Evolutionary conservation across 2,797 vertebrate species (phyloP).

Genomic region (Megalops cyprinoides): DNA sequence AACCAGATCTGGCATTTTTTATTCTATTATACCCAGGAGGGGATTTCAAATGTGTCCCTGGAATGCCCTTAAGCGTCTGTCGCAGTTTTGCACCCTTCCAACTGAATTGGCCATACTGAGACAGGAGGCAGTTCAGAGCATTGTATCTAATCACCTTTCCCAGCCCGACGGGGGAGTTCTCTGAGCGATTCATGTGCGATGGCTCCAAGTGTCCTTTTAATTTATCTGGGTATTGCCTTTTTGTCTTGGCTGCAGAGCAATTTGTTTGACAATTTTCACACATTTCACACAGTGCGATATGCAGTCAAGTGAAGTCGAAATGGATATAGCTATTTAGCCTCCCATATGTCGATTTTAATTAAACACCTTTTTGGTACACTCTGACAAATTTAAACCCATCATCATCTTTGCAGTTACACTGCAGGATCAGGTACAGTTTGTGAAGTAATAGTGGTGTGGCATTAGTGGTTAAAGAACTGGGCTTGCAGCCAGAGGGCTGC

Average conservation of each 20-base stretch:
- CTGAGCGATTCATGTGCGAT: neutral
- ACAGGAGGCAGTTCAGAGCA: neutral
- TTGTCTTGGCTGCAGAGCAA: no score
- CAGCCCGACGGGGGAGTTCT: neutral
- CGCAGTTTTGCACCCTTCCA: neutral
- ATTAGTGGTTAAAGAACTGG: no score
- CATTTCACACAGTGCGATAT: neutral
- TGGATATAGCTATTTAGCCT: neutral
- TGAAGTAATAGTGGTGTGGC: no score
- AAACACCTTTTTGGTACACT: no score
- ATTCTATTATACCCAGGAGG: neutral
- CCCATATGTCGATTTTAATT: no score
- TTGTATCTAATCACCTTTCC: neutral
- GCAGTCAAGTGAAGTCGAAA: neutral
- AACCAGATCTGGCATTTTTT: neutral
- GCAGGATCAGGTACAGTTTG: no score
- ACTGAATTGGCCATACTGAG: neutral
- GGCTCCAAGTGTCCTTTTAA: neutral
- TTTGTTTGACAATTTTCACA: neutral
- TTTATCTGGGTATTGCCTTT: neutral
- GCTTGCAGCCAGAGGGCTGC: no score
- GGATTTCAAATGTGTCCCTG: neutral
- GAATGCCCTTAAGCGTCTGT: neutral
- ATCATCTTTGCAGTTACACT: no score
- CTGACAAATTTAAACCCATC: no score